Percentiles rank a stretch among this genome's conserved stretches.
phyloP scores from a whole-genome alignment of 2,797 vertebrate species.

The Alauda arvensis region DNA sequence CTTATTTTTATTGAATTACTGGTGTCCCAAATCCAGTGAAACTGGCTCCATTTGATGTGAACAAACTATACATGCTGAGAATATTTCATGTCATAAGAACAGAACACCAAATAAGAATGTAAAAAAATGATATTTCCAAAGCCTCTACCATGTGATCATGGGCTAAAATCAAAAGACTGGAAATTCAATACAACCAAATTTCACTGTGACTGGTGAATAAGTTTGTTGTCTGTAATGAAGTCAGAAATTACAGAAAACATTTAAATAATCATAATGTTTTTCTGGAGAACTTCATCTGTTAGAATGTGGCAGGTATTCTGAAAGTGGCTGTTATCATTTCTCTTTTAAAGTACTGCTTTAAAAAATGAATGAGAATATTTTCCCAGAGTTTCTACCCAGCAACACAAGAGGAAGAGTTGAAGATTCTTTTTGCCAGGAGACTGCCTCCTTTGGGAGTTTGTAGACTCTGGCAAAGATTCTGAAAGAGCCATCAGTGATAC shows the following conservation, averaged over 20 bases:
- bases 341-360: neutral
- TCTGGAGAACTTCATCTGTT: neutral
- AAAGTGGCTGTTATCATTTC: neutral
- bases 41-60: neutral
- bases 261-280: neutral
- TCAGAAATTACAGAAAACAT: neutral
- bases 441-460: neutral
- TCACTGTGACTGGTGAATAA: neutral
- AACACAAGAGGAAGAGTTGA: neutral
- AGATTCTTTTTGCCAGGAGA: neutral
- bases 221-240: neutral
- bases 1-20: neutral
- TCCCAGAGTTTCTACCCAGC: neutral
- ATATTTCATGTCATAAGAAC: neutral
- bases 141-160: accelerated
- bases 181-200: neutral
- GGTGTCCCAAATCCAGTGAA: neutral
- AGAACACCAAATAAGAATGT: neutral
- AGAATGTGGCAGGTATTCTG: neutral
- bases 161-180: neutral
- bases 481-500: neutral
- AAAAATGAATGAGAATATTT: neutral
- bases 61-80: neutral
- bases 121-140: neutral
- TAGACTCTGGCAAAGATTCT: neutral